Conservation (phyloP, 2,797 vertebrate species). For the Chelon auratus region DNA sequence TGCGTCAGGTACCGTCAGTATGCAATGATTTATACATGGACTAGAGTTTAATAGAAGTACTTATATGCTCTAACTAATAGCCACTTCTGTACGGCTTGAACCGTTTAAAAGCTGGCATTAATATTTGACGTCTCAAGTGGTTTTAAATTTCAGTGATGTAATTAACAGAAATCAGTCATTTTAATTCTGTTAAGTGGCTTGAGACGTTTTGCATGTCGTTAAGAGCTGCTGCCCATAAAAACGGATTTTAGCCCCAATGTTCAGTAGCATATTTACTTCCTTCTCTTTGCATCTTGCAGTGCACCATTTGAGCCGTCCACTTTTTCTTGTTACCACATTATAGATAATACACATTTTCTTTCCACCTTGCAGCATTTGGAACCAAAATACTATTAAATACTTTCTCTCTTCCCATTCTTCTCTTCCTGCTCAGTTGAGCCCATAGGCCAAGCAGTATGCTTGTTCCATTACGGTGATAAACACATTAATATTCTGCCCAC, state of each 20-base stretch:
- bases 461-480: slow-evolving; percentile 70
- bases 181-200: slow-evolving; percentile 24
- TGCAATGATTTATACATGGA: slow-evolving; percentile 38
- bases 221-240: slow-evolving; percentile 1
- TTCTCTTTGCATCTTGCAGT: slow-evolving; percentile 33
- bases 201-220: slow-evolving; percentile 12
- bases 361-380: slow-evolving; percentile 69
- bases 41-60: slow-evolving; percentile 31
- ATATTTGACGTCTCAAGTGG: slow-evolving; percentile 43
- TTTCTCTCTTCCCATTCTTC: slow-evolving; percentile 67
- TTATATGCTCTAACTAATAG: slow-evolving; percentile 44
- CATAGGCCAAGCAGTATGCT: slow-evolving; percentile 67
- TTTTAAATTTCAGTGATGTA: slow-evolving; percentile 30
- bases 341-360: slow-evolving; percentile 78
- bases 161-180: slow-evolving; percentile 30
- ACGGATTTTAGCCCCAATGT: slow-evolving; percentile 13
- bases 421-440: slow-evolving; percentile 71
- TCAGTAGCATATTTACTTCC: slow-evolving; percentile 16
- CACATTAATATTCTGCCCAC: slow-evolving; percentile 77
- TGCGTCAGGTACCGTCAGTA: slow-evolving; percentile 34
- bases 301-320: slow-evolving; percentile 43
- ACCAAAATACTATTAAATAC: slow-evolving; percentile 76
- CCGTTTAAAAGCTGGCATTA: slow-evolving; percentile 42
- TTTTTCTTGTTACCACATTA: slow-evolving; percentile 76
- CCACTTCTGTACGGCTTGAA: slow-evolving; percentile 43